A percentile compares a stretch with the other conserved stretches of the same genome.
phyloP scores from a whole-genome alignment of 2,113 vertebrate species.

The Pica pica region DNA sequence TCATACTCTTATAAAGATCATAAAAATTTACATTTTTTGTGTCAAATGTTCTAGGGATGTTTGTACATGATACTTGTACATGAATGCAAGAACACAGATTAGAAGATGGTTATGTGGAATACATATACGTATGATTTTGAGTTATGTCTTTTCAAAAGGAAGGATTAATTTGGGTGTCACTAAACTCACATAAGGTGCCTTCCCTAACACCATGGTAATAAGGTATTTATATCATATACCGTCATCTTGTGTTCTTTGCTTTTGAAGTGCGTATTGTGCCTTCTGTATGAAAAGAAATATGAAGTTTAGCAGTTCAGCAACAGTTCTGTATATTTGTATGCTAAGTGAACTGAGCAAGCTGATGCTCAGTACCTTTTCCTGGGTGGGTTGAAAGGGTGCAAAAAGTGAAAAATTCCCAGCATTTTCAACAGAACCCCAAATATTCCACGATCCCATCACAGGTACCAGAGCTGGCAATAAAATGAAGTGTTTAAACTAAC shows the following conservation, averaged over 20 bases:
- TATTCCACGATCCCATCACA: background rate
- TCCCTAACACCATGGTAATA: background rate
- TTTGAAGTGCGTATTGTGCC: background rate
- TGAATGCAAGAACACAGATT: background rate
- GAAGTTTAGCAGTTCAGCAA: background rate
- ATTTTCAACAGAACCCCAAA: background rate
- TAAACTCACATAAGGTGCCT: background rate
- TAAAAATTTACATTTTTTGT: background rate
- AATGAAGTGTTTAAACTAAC: background rate
- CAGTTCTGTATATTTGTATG: background rate
- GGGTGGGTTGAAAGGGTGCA: background rate
- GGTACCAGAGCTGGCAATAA: background rate
- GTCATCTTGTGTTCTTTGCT: background rate
- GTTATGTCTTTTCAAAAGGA: background rate
- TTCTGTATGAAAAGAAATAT: background rate
- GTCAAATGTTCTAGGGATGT: background rate
- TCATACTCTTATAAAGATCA: background rate
- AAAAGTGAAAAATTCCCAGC: background rate
- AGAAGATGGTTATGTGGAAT: background rate
- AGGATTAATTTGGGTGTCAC: background rate
- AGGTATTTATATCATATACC: background rate
- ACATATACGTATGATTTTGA: background rate
- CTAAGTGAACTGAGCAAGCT: background rate
- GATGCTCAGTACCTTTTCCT: background rate
- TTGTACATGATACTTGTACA: accelerated